Evolutionary conservation across 2,888 invertebrate species (phyloP).

Genomic region (Eristalis arbustorum): DNA sequence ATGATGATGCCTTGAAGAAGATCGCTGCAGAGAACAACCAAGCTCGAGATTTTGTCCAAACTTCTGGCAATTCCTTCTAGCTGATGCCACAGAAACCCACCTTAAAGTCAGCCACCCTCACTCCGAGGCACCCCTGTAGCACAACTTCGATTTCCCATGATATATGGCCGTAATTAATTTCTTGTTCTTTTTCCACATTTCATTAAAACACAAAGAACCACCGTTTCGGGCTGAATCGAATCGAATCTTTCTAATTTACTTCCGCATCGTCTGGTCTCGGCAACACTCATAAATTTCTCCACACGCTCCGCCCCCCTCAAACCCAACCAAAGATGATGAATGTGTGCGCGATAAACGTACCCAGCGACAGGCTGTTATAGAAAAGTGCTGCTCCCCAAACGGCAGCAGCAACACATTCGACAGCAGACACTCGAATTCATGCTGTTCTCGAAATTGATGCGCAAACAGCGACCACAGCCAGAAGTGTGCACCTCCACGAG

Average conservation of each 20-base stretch:
- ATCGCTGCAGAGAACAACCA: too few species aligned
- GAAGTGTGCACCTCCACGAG: conserved; percentile 31
- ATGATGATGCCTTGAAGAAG: too few species aligned
- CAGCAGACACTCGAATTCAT: conserved; percentile 37
- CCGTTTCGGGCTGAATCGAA: neutral
- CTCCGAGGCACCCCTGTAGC: neutral
- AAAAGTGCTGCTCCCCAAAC: neutral
- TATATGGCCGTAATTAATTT: neutral
- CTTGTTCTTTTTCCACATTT: neutral
- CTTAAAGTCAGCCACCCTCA: neutral
- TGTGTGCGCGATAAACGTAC: neutral
- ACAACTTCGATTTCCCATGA: neutral
- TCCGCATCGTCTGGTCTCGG: neutral
- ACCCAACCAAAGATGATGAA: neutral
- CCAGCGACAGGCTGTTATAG: neutral
- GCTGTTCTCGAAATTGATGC: conserved; percentile 56
- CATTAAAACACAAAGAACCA: neutral
- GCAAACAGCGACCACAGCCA: conserved; percentile 10
- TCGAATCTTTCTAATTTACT: neutral
- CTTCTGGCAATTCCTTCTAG: too few species aligned
- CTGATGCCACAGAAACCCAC: too few species aligned
- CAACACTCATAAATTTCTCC: neutral
- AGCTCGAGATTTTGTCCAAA: too few species aligned
- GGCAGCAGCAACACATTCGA: neutral
- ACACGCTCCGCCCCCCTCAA: neutral